Evolutionary conservation across 2,113 vertebrate genomes (phyloP), one percentile per base, ranked within the genome.

Genomic region (Pelvicachromis taeniatus): DNA sequence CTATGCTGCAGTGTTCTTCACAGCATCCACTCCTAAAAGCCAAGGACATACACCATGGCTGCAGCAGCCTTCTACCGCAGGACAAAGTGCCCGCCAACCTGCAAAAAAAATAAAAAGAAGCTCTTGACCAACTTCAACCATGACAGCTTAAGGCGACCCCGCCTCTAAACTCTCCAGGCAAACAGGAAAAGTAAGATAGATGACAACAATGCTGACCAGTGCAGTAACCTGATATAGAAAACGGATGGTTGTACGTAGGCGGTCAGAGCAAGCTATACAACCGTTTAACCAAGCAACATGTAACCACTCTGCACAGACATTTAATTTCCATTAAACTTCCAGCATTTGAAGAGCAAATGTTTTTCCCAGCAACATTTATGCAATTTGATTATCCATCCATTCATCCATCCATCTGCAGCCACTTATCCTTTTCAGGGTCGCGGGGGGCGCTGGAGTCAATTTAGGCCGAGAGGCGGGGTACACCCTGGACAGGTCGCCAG

Each of bases 301-400:
- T 3, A 45, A 70, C 13, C 38, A 70, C 65, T 45, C 21, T 26
- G 38, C 13, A 45, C 21, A 38, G 21, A 56, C 54, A 54, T 53
- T 53, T 53, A 56, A 38, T 13, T 65, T 38, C 33, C 33, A 21
- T 38, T 65, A 14, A 65, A n/a, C 13, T 40, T 68, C 7, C 35
- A 40, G 16, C 23, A 68, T 70, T 26, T 26, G 40, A 45, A 17
- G 21, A 70, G 21, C 21, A 70, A 70, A 45, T 38, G 21, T 35
- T 33, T 42, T 2, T 70, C 1, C 1, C 26, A 16, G 38, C 5
- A 13, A 17, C 65, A 48, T 0, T 73, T 29, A 48, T 48, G 23
- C 9, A 4, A 48, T 17, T 6, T 19, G 0, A 73, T 6, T 1
- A n/a, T n/a, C n/a, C n/a, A n/a, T n/a, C n/a, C n/a, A n/a, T n/a